Base-by-base conservation (phyloP, 2,888 invertebrate genomes). In the Emmelina monodactyla region DNA sequence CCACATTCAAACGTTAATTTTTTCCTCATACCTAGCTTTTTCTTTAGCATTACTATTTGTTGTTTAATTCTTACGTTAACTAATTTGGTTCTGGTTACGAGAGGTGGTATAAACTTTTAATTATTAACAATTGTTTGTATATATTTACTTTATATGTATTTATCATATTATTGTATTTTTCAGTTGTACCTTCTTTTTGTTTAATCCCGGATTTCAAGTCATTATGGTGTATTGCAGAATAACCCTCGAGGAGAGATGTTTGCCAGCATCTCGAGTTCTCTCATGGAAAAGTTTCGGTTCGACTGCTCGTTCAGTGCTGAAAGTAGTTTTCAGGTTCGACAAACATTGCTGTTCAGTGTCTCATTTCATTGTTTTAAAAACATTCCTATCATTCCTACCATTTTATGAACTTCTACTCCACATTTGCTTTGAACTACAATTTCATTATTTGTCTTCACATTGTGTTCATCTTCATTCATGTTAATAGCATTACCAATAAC, bases 171-270 rank as follows among this genome's bases (percentile, higher is more conserved):
- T 31, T 30, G 13, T 57, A 49, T 33, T 32, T 38, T 35, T 35
- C 35, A 38, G 34, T 43, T 43, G 14, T 37, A 19, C 38, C 32
- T 31, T 28, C 38, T 35, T 37, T 35, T 19, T 42, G 16, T 35
- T n/a, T 36, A 28, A 37, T 29, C 32, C 38, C 42, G 40, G 35
- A 47, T 48, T 35, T 53, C 41, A 44, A 25, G 38, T 46, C 25
- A 25, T 55, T 51, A 54, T 63, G 65, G 60, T 76, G 64, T 67
- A 64, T 82, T 82, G 61, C 83, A 88, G 88, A 85, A 83, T 71
- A 87, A 88, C 64, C 84, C 87, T 55, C 85, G 87, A 58, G 90
- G 91, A 55, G 91, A 91, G 83, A 89, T 88, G 83, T 89, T 86
- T 67, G 91, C 91, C 52, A 90, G 89, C 76, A 87, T 91, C 54